Evolutionary conservation across 2,113 vertebrate species (phyloP).

Genomic region (Macrotis lagotis): DNA sequence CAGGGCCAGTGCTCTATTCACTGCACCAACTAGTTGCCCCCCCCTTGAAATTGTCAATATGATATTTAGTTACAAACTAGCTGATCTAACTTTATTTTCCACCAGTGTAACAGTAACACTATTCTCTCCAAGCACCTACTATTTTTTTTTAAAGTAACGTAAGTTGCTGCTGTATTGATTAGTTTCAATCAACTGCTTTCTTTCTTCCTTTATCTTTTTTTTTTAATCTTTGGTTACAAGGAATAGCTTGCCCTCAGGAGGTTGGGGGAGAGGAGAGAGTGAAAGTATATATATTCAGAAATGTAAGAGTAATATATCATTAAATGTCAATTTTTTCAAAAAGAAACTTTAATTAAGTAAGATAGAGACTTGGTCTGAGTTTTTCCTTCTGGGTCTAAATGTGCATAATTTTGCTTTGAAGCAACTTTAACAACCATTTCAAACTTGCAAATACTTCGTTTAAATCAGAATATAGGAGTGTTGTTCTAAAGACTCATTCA

Average conservation of each 20-base stretch:
- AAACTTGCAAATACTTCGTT: background rate
- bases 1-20: too few relatives aligned
- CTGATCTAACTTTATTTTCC: background rate
- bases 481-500: background rate
- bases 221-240: background rate
- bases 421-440: background rate
- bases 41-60: background rate
- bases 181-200: background rate
- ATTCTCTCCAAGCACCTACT: too few relatives aligned
- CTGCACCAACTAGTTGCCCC: too few relatives aligned
- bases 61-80: background rate
- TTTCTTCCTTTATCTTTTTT: background rate
- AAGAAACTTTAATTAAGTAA: conserved; percentile 1
- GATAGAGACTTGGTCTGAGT: background rate
- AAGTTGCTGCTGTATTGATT: background rate
- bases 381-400: background rate
- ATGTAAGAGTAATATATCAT: background rate
- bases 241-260: background rate
- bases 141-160: background rate
- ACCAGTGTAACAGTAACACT: background rate
- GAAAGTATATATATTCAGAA: background rate
- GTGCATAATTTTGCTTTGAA: background rate
- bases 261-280: background rate
- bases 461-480: background rate
- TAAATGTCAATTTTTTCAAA: background rate